Evolutionary conservation across 2,888 invertebrate species (phyloP).

Genomic region (Acheta domesticus): DNA sequence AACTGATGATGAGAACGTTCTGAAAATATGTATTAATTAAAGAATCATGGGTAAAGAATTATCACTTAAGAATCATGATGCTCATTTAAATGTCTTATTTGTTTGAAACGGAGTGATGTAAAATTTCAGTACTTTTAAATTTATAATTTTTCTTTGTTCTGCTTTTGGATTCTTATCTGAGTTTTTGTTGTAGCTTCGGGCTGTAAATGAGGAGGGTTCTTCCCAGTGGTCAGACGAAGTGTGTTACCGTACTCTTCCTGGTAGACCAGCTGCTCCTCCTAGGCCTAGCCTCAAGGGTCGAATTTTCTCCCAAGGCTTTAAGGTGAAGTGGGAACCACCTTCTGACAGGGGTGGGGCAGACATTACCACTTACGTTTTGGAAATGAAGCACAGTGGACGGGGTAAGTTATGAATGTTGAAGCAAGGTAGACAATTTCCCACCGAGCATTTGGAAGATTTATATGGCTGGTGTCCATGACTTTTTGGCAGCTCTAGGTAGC

Average conservation of each 20-base stretch:
- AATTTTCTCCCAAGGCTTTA: conserved; percentile 74
- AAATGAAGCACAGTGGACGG: conserved; percentile 62
- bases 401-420: conserved; percentile 36
- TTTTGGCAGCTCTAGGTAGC: no score
- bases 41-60: no score
- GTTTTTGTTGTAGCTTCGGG: conserved; percentile 57
- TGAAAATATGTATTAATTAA: background rate
- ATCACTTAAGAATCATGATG: no score
- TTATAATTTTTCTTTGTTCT: no score
- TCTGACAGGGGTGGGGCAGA: conserved; percentile 70
- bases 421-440: no score
- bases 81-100: no score
- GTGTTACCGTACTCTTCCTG: conserved; percentile 72
- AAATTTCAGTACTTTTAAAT: no score
- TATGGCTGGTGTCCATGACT: no score
- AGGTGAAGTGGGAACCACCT: conserved; percentile 79
- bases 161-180: no score
- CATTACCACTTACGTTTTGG: conserved; percentile 64
- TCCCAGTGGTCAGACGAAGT: conserved; percentile 82
- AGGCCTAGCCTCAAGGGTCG: conserved; percentile 77
- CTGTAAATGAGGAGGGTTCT: conserved; percentile 78
- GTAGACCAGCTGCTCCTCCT: conserved; percentile 71
- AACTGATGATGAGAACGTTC: background rate
- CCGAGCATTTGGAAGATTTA: no score
- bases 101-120: no score